A percentile compares a stretch with the other conserved stretches of the same genome.
phyloP scores from a whole-genome alignment of 2,797 vertebrate species.

The Otolemur crassicaudatus region DNA sequence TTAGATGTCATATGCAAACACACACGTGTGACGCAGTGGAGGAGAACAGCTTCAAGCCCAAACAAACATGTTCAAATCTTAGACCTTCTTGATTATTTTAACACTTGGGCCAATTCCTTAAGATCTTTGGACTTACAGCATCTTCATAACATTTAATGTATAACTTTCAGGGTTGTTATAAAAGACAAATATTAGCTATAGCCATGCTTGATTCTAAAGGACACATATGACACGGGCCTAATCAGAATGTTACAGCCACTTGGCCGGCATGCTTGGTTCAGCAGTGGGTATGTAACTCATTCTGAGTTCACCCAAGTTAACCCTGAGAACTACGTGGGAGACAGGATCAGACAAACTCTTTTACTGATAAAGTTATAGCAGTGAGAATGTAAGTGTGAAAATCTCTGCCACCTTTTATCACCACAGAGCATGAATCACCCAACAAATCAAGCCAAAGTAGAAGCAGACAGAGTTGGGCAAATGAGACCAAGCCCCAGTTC shows the following conservation, averaged over 20 bases:
- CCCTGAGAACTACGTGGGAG: neutral
- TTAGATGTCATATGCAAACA: neutral
- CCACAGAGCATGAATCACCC: neutral
- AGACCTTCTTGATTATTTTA: conserved; percentile 1
- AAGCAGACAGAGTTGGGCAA: neutral
- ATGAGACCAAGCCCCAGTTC: neutral
- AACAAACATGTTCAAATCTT: neutral
- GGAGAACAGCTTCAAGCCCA: neutral
- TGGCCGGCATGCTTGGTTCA: neutral
- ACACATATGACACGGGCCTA: neutral
- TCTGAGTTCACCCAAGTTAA: neutral
- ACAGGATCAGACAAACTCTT: neutral
- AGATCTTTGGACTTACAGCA: neutral
- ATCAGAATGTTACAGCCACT: neutral
- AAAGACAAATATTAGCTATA: neutral
- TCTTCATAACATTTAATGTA: neutral
- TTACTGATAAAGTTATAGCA: neutral
- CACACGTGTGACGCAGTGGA: neutral
- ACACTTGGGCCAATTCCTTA: neutral
- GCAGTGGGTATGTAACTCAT: neutral
- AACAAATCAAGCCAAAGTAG: neutral
- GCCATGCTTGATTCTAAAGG: neutral
- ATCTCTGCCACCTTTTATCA: neutral
- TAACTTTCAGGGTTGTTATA: neutral
- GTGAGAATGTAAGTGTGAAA: neutral